A percentile compares a stretch with the other conserved stretches of the same genome.
These are phyloP conservation scores for Lagria hirta DNA, from an alignment of 2,888 invertebrate species.

Conservation along the genomic window DNA sequence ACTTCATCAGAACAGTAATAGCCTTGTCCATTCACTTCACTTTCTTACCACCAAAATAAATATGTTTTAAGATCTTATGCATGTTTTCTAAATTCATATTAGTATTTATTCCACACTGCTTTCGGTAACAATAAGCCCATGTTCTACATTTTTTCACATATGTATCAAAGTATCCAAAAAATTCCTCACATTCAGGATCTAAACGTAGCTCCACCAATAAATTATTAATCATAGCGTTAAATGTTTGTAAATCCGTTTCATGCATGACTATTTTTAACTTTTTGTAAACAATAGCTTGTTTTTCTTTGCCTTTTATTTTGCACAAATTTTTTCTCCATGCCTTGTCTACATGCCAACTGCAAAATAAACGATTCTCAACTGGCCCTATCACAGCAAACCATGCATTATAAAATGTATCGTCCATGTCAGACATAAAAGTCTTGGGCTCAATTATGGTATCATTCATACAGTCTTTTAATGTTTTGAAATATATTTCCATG, in stretches of 20 bases:
- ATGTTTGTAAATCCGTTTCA: slow-evolving; percentile 26
- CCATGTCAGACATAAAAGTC: slow-evolving; percentile 28
- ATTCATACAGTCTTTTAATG: too few relatives aligned
- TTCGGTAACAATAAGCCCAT: too few relatives aligned
- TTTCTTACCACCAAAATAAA: slow-evolving; percentile 33
- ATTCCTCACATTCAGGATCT: slow-evolving; percentile 23
- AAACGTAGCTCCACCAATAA: slow-evolving; percentile 18
- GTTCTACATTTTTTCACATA: too few relatives aligned
- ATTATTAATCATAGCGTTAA: slow-evolving; percentile 21
- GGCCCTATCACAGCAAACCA: too few relatives aligned
- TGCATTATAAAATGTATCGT: slow-evolving; percentile 22
- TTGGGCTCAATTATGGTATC: slow-evolving; percentile 2
- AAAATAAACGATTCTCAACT: too few relatives aligned
- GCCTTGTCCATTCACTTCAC: slow-evolving; percentile 33
- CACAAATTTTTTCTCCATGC: slow-evolving; percentile 5
- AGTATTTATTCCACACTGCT: too few relatives aligned
- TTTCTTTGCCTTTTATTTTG: too few relatives aligned
- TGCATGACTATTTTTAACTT: slow-evolving; percentile 22
- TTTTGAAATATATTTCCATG: slow-evolving; percentile 17
- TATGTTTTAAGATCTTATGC: too few relatives aligned
- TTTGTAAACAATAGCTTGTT: too few relatives aligned
- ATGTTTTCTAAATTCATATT: too few relatives aligned
- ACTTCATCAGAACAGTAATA: slow-evolving; percentile 31
- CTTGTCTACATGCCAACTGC: too few relatives aligned
- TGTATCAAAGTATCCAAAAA: slow-evolving; percentile 27